phyloP scores from a whole-genome alignment of 1,140 invertebrate species.

The Megalopta genalis region DNA sequence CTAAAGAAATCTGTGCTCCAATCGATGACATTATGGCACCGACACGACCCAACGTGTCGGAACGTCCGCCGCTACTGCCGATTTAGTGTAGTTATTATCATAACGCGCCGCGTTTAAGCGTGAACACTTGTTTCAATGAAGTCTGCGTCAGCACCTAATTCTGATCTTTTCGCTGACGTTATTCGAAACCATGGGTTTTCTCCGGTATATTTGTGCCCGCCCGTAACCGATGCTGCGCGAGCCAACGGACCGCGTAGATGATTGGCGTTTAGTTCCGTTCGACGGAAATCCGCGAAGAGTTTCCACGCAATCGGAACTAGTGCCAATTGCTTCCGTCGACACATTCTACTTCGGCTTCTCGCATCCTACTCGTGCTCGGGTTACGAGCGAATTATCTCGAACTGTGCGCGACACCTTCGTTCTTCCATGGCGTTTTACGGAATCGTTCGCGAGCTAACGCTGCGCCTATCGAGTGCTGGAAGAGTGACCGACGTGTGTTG shows the following conservation, averaged over 20 bases:
- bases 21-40: no score
- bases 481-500: no score
- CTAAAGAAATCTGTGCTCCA: no score
- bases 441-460: not conserved
- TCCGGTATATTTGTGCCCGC: not conserved
- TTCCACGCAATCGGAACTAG: constrained; percentile 30
- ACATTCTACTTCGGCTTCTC: constrained; percentile 33
- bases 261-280: not conserved
- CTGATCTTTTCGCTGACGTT: constrained; percentile 39
- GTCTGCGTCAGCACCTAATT: constrained; percentile 37
- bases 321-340: constrained; percentile 29
- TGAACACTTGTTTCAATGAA: constrained; percentile 57
- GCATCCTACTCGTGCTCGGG: constrained; percentile 20
- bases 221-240: no score
- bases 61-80: not conserved
- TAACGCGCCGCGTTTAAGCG: constrained; percentile 42
- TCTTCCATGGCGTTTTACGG: not conserved
- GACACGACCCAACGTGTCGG: not conserved
- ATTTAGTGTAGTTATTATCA: constrained; percentile 30
- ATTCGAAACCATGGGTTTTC: not conserved
- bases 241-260: no score
- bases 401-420: not conserved
- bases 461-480: no score
- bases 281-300: not conserved
- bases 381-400: not conserved